Evolutionary conservation across 2,797 vertebrate species (phyloP).

Genomic region (Cyclopterus lumpus): DNA sequence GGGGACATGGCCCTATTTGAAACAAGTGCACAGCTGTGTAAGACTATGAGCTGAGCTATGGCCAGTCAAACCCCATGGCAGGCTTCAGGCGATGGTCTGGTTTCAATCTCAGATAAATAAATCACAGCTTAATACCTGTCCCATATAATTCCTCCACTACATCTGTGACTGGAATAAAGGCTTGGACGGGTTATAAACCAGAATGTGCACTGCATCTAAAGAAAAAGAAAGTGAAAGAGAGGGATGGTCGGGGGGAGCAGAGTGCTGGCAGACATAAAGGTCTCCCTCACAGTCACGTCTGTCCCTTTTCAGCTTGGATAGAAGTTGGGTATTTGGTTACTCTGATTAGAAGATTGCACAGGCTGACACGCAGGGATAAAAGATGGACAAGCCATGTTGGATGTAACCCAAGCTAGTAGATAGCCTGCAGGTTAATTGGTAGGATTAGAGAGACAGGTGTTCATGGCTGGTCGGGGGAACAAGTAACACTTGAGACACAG

Average conservation of each 20-base stretch:
- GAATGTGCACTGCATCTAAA: conserved; percentile 52
- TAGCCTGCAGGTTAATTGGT: conserved; percentile 79
- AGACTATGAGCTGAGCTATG: conserved; percentile 57
- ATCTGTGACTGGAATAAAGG: conserved; percentile 71
- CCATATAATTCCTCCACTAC: conserved; percentile 65
- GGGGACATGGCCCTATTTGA: conserved; percentile 62
- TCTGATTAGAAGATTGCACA: conserved; percentile 80
- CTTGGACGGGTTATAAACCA: conserved; percentile 36
- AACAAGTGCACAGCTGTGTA: conserved; percentile 46
- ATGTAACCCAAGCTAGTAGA: conserved; percentile 76
- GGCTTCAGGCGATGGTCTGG: conserved; percentile 64
- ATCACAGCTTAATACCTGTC: conserved; percentile 77
- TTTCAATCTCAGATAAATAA: conserved; percentile 79
- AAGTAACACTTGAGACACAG: conserved; percentile 70
- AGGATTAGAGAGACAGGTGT: conserved; percentile 84
- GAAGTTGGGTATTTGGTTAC: conserved; percentile 75
- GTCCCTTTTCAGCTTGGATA: conserved; percentile 54
- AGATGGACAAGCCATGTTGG: conserved; percentile 56
- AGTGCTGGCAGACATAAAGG: conserved; percentile 60
- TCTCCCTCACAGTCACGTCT: conserved; percentile 50
- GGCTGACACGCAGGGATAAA: conserved; percentile 75
- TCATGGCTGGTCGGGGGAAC: conserved; percentile 58
- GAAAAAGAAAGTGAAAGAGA: conserved; percentile 51
- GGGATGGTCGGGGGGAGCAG: background rate
- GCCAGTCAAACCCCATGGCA: conserved; percentile 63